A percentile compares a stretch with the other conserved stretches of the same genome.
These are phyloP conservation scores for Heliconius sara DNA, from an alignment of 2,888 invertebrate genomes.

Conservation along the genomic window DNA sequence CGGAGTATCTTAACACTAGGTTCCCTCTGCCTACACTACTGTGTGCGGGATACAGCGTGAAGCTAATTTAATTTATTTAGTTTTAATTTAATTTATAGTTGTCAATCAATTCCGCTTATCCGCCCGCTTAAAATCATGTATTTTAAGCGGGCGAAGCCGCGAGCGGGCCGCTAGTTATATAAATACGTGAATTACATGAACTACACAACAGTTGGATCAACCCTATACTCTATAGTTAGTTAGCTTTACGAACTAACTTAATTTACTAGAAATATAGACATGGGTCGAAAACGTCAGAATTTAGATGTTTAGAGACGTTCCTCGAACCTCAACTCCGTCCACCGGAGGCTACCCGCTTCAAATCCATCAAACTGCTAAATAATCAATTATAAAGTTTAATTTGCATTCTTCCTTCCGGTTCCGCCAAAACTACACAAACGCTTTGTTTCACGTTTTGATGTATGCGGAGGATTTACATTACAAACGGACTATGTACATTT, in stretches of 20 bases:
- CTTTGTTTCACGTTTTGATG: neutral
- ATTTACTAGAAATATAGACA: conserved; percentile 33
- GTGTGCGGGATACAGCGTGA: no score
- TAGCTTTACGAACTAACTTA: conserved; percentile 27
- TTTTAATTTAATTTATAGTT: no score
- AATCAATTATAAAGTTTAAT: conserved; percentile 30
- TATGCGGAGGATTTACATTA: conserved; percentile 9
- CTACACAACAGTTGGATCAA: neutral
- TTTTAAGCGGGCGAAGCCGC: no score
- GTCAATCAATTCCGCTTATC: no score
- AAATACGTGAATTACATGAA: neutral
- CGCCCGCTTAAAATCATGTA: no score
- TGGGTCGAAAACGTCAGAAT: conserved; percentile 21
- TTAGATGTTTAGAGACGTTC: neutral
- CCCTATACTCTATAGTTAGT: neutral
- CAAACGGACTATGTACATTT: neutral
- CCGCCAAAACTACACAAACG: neutral
- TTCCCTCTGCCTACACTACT: no score
- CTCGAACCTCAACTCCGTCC: neutral
- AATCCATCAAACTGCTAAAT: conserved; percentile 32
- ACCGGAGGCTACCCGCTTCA: neutral
- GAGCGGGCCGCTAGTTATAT: neutral
- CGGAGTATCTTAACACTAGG: no score
- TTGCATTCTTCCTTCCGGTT: conserved; percentile 16
- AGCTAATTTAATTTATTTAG: no score